Percentiles rank a stretch among this genome's conserved stretches.
Conservation (phyloP, 92 coral and sea anemone genomes). For the Bergia sp. region DNA sequence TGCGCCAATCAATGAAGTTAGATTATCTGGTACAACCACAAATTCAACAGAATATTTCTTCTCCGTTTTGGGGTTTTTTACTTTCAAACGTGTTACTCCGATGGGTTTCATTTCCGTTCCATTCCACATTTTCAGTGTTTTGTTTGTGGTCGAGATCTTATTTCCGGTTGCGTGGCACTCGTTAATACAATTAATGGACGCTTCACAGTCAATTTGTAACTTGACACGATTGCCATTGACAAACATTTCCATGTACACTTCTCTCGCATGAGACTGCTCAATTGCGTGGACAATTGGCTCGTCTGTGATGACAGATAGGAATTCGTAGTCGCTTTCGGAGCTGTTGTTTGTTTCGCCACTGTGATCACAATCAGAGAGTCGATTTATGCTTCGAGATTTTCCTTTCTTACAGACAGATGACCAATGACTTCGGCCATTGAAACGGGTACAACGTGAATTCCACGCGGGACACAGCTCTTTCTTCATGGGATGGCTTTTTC, state of each 20-base stretch:
- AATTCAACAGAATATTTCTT: conserved; percentile 7
- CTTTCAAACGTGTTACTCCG: conserved; percentile 34
- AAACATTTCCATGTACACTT: conserved; percentile 45
- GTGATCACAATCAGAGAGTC: neutral
- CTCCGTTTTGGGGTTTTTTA: neutral
- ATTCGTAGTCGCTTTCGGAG: neutral
- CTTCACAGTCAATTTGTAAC: conserved; percentile 55
- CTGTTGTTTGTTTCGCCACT: neutral
- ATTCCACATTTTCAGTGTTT: conserved; percentile 51
- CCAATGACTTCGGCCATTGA: conserved; percentile 38
- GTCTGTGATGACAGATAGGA: neutral
- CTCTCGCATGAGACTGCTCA: conserved; percentile 21
- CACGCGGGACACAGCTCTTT: conserved; percentile 40
- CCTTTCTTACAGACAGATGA: neutral
- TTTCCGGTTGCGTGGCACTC: conserved; percentile 35
- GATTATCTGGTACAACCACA: neutral
- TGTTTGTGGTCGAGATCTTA: conserved; percentile 19
- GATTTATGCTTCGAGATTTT: conserved; percentile 16
- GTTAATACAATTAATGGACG: conserved; percentile 42
- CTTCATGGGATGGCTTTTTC: conserved; percentile 18
- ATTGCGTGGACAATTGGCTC: conserved; percentile 21
- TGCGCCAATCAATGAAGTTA: neutral
- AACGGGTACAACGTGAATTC: conserved; percentile 22
- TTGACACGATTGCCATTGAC: conserved; percentile 32
- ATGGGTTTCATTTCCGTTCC: conserved; percentile 48